Percentiles rank a stretch among this genome's conserved stretches.
Evolutionary conservation across 2,113 vertebrate species (phyloP).

Genomic region (Scophthalmus maximus): DNA sequence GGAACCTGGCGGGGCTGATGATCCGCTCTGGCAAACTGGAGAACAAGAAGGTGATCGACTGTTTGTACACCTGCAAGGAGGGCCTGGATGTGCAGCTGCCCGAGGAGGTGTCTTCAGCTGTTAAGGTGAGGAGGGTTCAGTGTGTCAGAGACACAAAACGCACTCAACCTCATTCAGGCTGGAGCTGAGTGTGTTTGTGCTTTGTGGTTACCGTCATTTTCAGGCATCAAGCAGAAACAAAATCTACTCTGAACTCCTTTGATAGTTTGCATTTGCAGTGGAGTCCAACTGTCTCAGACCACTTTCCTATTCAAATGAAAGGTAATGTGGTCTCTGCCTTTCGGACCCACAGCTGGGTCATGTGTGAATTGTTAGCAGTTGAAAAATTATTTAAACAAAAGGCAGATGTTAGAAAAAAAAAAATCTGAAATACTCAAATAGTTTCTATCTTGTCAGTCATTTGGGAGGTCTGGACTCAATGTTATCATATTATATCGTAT

Average conservation of each 20-base stretch:
- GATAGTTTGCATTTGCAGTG: neutral
- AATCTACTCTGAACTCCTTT: too few species aligned
- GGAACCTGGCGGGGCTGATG: slow-evolving; percentile 93
- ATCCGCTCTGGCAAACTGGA: slow-evolving; percentile 93
- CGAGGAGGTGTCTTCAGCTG: slow-evolving; percentile 84
- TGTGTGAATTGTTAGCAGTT: too few species aligned
- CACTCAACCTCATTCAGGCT: neutral
- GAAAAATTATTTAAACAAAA: too few species aligned
- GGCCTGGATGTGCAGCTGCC: slow-evolving; percentile 91
- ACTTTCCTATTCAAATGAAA: neutral
- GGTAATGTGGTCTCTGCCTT: neutral
- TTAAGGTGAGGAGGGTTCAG: slow-evolving; percentile 87
- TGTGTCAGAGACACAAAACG: neutral
- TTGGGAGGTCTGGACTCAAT: too few species aligned
- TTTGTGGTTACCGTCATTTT: neutral
- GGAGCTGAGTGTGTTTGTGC: too few species aligned
- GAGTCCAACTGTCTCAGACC: too few species aligned
- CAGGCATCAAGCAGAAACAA: neutral
- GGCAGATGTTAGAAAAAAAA: too few species aligned
- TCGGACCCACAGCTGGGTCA: neutral
- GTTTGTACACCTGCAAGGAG: slow-evolving; percentile 97
- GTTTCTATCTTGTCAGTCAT: too few species aligned
- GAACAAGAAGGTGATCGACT: slow-evolving; percentile 98
- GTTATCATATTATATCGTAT: too few species aligned
- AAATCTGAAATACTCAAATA: too few species aligned